Evolutionary conservation across 1,140 invertebrate genomes (phyloP), one percentile per base, ranked within the genome.

Genomic region (Piezodorus guildinii): DNA sequence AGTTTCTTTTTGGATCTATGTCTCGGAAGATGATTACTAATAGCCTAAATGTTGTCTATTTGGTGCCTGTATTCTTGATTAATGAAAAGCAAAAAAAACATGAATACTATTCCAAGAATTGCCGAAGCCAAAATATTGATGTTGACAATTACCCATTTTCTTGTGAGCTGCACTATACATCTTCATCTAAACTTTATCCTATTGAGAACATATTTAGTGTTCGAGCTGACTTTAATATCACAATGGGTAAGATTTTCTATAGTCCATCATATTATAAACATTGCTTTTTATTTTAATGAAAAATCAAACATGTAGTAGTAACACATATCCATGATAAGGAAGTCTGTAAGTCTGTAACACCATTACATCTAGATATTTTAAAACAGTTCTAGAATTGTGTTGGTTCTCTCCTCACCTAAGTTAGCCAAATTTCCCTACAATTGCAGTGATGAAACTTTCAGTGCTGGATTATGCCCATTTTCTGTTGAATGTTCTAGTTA

Each of bases 141-240:
- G 16, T 19, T 19, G 2, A 19, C 6, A 17, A 6, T 49, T 19
- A 19, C 68, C 76, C 77, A 0, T 78, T 77, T 17, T 72, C 71
- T 0, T 79, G 77, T 59, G 75, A 72, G 23, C 68, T 78, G 44
- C 72, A 76, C 58, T 76, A 78, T 66, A 69, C 71, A 10, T 68
- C 68, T 16, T 62, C 72, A 5, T 62, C 69, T 45, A 68, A 71
- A 3, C 67, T 65, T 23, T 62, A 73, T 16, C 71, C 72, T 17
- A 70, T 77, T 12, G 73, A 76, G 27, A 75, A 77, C 61, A 45
- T 78, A 5, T 79, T 79, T 54, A 69, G 74, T 21, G 70, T 75
- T 8, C 74, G 75, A 67, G 75, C 74, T n/a, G 72, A 73, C 63
- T 79, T 78, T 51, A 73, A 77, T 65, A 76, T 76, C 39, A 68